A percentile compares a stretch with the other conserved stretches of the same genome.
Evolutionary conservation across 2,113 vertebrate genomes (phyloP).

Genomic region (Dendropsophus ebraccatus): DNA sequence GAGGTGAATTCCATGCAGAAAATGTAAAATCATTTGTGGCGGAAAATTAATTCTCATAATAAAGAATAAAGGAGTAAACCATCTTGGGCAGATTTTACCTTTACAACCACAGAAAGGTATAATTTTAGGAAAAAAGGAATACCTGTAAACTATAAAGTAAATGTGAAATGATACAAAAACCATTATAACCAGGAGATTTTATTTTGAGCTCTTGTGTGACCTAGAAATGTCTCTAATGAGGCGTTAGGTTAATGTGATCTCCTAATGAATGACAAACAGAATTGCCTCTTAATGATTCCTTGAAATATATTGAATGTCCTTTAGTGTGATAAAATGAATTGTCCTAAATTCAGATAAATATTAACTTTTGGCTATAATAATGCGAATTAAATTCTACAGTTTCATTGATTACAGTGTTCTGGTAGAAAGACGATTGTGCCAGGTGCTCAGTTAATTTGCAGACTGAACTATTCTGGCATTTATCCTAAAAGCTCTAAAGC

Average conservation of each 20-base stretch:
- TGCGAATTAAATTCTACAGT: background rate
- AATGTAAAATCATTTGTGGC: no score
- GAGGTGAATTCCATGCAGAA: no score
- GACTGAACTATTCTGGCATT: slow-evolving; percentile 3
- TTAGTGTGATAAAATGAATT: slow-evolving; percentile 19
- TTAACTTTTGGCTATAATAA: slow-evolving; percentile 1
- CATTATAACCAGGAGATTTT: slow-evolving; percentile 16
- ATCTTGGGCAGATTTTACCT: background rate
- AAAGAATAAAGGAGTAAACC: no score
- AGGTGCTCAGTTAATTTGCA: slow-evolving; percentile 26
- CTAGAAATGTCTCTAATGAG: slow-evolving; percentile 40
- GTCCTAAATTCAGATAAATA: slow-evolving; percentile 14
- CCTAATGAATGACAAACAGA: slow-evolving; percentile 35
- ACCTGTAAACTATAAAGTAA: slow-evolving; percentile 19
- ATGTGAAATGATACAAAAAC: slow-evolving; percentile 6
- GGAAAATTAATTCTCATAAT: no score
- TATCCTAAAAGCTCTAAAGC: slow-evolving; percentile 16
- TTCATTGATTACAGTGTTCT: slow-evolving; percentile 2
- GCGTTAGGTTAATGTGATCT: slow-evolving; percentile 15
- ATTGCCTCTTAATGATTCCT: slow-evolving; percentile 28
- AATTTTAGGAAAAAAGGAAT: slow-evolving; percentile 1
- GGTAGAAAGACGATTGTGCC: slow-evolving; percentile 9
- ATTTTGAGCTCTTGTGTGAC: slow-evolving; percentile 30
- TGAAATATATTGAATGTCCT: slow-evolving; percentile 12
- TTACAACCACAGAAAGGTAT: background rate